These are phyloP conservation scores for Characodon lateralis DNA, from an alignment of 2,797 vertebrate genomes.

Conservation along the genomic window DNA sequence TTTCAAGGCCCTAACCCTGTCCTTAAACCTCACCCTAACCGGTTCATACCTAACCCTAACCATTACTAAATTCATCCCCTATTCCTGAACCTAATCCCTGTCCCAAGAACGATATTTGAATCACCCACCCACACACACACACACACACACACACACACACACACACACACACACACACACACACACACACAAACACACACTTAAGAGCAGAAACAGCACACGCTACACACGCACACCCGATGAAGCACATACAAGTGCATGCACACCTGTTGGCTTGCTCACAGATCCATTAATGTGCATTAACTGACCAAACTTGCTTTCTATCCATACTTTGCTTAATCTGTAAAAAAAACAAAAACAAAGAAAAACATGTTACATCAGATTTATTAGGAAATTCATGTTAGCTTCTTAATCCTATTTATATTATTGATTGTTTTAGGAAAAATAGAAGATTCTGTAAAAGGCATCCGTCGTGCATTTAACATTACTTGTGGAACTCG, in stretches of 20 bases:
- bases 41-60: too few species aligned
- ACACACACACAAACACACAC: slow-evolving; percentile 10
- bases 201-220: slow-evolving; percentile 25
- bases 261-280: not conserved
- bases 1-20: too few species aligned
- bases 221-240: slow-evolving; percentile 7
- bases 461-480: too few species aligned
- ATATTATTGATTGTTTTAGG: too few species aligned
- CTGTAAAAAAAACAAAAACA: too few species aligned
- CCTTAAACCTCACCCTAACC: too few species aligned
- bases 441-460: too few species aligned
- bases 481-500: too few species aligned
- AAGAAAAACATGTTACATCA: not conserved
- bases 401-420: not conserved
- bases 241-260: not conserved
- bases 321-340: not conserved
- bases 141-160: slow-evolving; percentile 17
- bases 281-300: not conserved
- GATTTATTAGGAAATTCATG: not conserved
- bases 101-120: too few species aligned
- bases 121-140: slow-evolving; percentile 31
- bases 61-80: too few species aligned
- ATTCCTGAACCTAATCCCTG: too few species aligned
- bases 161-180: slow-evolving; percentile 35
- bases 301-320: not conserved